Evolutionary conservation across 2,113 vertebrate species (phyloP), one percentile per base, ranked within the genome.

Genomic region (Brienomyrus brachyistius): DNA sequence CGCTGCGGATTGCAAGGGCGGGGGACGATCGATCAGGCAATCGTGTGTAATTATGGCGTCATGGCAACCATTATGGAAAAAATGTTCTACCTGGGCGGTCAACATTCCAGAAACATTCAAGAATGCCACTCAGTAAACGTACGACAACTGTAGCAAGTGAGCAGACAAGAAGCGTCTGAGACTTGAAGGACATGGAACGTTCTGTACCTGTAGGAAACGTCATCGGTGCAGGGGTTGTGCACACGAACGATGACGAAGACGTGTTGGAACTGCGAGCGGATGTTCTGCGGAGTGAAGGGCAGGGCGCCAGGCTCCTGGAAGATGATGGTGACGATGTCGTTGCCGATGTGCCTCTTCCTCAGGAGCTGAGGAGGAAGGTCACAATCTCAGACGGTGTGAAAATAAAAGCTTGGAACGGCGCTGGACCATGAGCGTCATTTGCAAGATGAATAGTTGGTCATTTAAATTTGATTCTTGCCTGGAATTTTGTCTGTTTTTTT

Each of bases 281-380:
- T 95, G 82, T 97, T 97, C 92, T 97, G 97, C 0, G 98, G 98
- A 0, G 98, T 99, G 95, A 99, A 99, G 1, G 98, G 97, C 88
- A 96, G 56, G 0, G 98, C 97, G 0, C 98, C 98, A 0, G 97
- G 98, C 91, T 99, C 98, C 89, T 99, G 98, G 95, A 99, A 99
- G 95, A 99, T 97, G 94, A 99, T 96, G 82, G 98, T 99, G 93
- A 99, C 98, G 5, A 99, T 99, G 93, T 99, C 98, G 0, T 99
- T 99, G 13, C 98, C 98, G 40, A 99, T 99, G 95, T 99, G 98
- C 89, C 98, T 95, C 94, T 99, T 99, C 90, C 98, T 94, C 87
- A 99, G 94, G 10, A 99, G 95, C 98, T 99, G 59, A 27, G 40
- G 50, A 5, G 52, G 35, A 35, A 27, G 13, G 19, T 88, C 47